Conservation (phyloP, 2,888 invertebrate species). For the Nysson spinosus region DNA sequence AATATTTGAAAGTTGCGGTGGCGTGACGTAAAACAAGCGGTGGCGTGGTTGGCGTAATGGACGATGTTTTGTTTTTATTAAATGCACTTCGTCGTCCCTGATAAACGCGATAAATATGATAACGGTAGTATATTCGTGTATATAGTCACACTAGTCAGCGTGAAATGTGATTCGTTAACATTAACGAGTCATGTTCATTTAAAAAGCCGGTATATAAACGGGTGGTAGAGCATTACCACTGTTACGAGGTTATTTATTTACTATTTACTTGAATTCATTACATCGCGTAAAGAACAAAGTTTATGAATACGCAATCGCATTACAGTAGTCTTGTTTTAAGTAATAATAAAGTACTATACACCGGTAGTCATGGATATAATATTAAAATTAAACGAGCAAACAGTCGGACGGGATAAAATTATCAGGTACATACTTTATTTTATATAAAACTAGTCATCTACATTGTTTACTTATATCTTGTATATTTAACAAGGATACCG, state of each 20-base stretch:
- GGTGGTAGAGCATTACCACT: too few relatives aligned
- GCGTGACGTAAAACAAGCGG: neutral
- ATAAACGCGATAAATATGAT: neutral
- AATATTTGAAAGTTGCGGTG: conserved; percentile 23
- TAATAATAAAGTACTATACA: neutral
- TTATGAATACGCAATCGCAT: too few relatives aligned
- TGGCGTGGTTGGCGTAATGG: conserved; percentile 17
- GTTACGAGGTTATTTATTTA: neutral
- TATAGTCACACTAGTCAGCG: too few relatives aligned
- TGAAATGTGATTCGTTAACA: too few relatives aligned
- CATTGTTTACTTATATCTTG: neutral
- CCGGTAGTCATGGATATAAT: conserved; percentile 75
- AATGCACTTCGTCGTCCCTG: neutral
- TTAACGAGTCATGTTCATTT: too few relatives aligned
- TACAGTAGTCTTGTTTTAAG: conserved; percentile 1
- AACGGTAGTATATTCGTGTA: neutral
- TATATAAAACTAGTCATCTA: too few relatives aligned
- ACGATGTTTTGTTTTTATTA: neutral
- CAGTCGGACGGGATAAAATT: conserved; percentile 79
- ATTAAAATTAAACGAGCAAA: conserved; percentile 78
- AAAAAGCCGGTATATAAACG: too few relatives aligned
- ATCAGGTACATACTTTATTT: conserved; percentile 74
- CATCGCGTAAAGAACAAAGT: too few relatives aligned
- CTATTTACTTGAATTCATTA: neutral
- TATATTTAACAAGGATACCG: neutral